These are phyloP conservation scores for Alca torda DNA, from an alignment of 2,797 vertebrate genomes.

Conservation along the genomic window DNA sequence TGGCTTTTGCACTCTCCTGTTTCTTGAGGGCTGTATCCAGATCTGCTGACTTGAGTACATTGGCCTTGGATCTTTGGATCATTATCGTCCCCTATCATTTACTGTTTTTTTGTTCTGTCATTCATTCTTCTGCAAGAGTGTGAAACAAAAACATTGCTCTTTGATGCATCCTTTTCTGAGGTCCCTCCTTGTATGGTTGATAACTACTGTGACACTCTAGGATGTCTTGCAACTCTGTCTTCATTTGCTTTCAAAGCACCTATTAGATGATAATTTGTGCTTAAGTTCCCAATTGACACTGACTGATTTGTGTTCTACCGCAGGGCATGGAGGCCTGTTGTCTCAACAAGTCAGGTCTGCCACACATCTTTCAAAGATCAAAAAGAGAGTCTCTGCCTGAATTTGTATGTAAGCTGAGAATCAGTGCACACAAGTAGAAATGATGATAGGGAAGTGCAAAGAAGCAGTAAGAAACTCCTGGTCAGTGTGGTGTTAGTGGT, in stretches of 20 bases:
- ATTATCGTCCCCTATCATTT: background rate
- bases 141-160: background rate
- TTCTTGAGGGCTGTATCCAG: background rate
- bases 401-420: background rate
- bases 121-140: background rate
- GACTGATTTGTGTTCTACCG: background rate
- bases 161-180: background rate
- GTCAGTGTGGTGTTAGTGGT: background rate
- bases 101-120: background rate
- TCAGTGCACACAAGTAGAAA: background rate
- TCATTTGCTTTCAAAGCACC: conserved; percentile 29
- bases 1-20: background rate
- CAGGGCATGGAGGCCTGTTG: background rate
- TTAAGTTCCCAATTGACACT: background rate
- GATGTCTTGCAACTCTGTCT: background rate
- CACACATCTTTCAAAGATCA: background rate
- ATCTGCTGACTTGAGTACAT: background rate
- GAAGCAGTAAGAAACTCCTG: background rate
- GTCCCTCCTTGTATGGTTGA: background rate
- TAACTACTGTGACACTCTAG: background rate
- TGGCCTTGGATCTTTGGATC: background rate
- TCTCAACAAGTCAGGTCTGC: background rate
- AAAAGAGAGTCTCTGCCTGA: background rate
- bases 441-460: background rate
- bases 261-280: background rate